phyloP scores from a whole-genome alignment of 2,888 invertebrate genomes.

The Plutella xylostella region DNA sequence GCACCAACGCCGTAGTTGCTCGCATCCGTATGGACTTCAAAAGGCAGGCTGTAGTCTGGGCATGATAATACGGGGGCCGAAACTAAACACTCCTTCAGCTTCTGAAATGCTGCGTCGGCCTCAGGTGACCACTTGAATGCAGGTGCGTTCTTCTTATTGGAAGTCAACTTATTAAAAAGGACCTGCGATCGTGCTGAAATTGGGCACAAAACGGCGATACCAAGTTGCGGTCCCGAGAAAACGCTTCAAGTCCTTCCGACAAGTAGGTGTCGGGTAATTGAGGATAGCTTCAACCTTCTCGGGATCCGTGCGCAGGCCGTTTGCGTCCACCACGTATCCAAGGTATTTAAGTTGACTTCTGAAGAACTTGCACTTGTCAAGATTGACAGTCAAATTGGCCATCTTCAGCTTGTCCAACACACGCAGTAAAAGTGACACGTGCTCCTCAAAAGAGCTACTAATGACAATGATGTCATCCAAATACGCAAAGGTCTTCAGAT shows the following conservation, averaged over 20 bases:
- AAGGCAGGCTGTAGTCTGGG: constrained; percentile 4
- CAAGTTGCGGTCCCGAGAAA: constrained; percentile 21
- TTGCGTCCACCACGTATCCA: constrained; percentile 29
- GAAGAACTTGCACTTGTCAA: constrained; percentile 24
- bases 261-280: constrained; percentile 19
- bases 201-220: constrained; percentile 20
- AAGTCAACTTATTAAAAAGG: constrained; percentile 13
- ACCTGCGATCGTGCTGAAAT: constrained; percentile 20
- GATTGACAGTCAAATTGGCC: constrained; percentile 19
- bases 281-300: constrained; percentile 20
- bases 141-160: constrained; percentile 14
- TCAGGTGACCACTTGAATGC: constrained; percentile 18
- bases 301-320: constrained; percentile 21
- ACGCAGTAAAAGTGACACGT: constrained; percentile 4
- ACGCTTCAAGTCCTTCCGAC: background rate
- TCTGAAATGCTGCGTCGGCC: constrained; percentile 15
- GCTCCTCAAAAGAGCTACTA: constrained; percentile 14
- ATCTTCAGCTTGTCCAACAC: background rate
- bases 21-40: constrained; percentile 3
- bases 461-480: constrained; percentile 20
- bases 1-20: constrained; percentile 1
- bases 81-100: constrained; percentile 5
- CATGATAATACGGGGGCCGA: constrained; percentile 7
- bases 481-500: no score
- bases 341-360: constrained; percentile 23